phyloP scores from a whole-genome alignment of 92 coral and sea anemone genomes.

The Desmophyllum pertusum region DNA sequence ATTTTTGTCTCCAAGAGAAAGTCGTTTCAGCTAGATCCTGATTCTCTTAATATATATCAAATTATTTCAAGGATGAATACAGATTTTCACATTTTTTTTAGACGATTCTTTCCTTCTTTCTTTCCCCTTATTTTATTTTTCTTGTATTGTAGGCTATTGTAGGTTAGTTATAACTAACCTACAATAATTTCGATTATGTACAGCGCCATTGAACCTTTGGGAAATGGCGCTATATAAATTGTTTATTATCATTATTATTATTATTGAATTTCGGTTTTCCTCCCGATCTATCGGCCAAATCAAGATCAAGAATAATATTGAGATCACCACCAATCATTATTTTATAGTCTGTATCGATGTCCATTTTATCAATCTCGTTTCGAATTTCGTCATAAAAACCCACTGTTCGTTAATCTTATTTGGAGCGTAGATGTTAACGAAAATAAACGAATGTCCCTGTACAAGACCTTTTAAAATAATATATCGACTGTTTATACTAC shows the following conservation, averaged over 20 bases:
- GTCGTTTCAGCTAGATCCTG: conserved; percentile 47
- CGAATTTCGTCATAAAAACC: conserved; percentile 15
- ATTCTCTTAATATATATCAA: conserved; percentile 33
- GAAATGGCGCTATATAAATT: too few species aligned
- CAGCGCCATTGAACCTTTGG: too few species aligned
- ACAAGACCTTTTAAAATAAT: conserved; percentile 12
- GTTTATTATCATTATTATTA: too few species aligned
- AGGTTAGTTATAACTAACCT: too few species aligned
- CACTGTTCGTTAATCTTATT: conserved; percentile 41
- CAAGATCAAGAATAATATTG: conserved; percentile 30
- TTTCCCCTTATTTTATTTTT: too few species aligned
- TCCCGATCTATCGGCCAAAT: conserved; percentile 42
- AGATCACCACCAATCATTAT: conserved; percentile 43
- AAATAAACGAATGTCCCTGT: conserved; percentile 21
- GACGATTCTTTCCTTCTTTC: conserved; percentile 31
- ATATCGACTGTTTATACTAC: conserved; percentile 5
- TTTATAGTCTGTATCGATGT: conserved; percentile 15
- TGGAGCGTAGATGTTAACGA: conserved; percentile 47
- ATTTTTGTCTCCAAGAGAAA: conserved; percentile 48
- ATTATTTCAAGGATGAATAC: conserved; percentile 16
- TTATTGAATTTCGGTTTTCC: conserved; percentile 44
- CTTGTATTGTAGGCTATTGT: too few species aligned
- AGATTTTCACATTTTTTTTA: conserved; percentile 19
- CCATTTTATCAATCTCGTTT: conserved; percentile 17
- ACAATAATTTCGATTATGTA: too few species aligned